Evolutionary conservation across 2,113 vertebrate species (phyloP), one percentile per base, ranked within the genome.

Genomic region (Theristicus caerulescens): DNA sequence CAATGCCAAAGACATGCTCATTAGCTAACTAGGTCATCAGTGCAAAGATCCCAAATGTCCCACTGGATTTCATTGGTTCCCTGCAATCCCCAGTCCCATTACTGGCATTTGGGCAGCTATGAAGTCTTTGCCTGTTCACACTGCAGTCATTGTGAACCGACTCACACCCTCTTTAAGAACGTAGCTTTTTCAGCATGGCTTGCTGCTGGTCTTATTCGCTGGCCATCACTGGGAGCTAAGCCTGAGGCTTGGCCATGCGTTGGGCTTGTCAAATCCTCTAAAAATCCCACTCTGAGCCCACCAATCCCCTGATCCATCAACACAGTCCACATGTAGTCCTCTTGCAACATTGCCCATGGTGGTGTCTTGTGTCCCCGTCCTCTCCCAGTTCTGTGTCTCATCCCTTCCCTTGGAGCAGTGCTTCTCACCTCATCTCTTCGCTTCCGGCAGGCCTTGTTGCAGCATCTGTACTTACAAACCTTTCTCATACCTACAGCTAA

Each of bases 1-100:
- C 95, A 81, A 93, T 93, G 80, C 44, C 32, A 88, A 88, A 90
- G 72, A 78, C 92, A 81, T 6, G 55, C 31, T 95, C 24, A 79
- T 93, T 88, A 92, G 52, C 36, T 95, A 88, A 86, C 44, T 64
- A 67, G 46, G 31, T 86, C 74, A 66, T 80, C 54, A 42, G 70
- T 47, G 36, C 71, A 96, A 76, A 69, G 31, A 82, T 91, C 57
- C 62, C 49, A 52, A 88, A 70, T 27, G 32, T 85, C 46, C 34
- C 71, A 59, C 62, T 70, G 57, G 70, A 49, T 87, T 95, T 76
- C 54, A 81, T 82, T 49, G 85, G 62, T 80, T 94, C 46, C 58
- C 71, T 80, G 46, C 58, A 95, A 58, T 49, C 19, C 73, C 51
- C 66, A 70, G 90, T 61, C 66, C 70, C 31, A 21, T 69, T 85